Percentiles rank a stretch among this genome's conserved stretches.
Conservation (phyloP, 2,888 invertebrate species). For the Chamaedrilus cognettii region DNA sequence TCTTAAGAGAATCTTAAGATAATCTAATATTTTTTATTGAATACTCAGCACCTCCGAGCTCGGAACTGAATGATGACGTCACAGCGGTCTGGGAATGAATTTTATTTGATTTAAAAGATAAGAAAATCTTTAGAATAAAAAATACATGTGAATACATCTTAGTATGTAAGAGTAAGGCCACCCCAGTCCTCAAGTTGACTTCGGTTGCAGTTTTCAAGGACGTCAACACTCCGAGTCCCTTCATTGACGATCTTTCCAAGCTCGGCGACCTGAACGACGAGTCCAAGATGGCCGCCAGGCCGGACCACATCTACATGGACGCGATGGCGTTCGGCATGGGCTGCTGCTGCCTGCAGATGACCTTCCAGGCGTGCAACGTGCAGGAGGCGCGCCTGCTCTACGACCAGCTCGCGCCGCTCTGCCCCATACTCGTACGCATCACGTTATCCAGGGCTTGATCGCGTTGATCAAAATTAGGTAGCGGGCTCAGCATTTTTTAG, state of each 20-base stretch:
- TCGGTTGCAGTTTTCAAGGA: constrained; percentile 88
- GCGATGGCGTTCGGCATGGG: constrained; percentile 99
- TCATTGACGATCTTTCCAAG: constrained; percentile 66
- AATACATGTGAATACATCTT: too few species aligned
- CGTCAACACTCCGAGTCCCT: constrained; percentile 71
- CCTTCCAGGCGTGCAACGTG: constrained; percentile 73
- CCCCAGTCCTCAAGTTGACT: too few species aligned
- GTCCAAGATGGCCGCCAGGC: constrained; percentile 70
- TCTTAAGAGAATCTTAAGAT: too few species aligned
- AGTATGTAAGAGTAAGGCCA: too few species aligned
- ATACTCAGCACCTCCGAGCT: too few species aligned
- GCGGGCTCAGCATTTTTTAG: not conserved
- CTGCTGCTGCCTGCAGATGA: constrained; percentile 88
- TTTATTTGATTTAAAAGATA: not conserved
- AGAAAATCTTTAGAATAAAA: too few species aligned
- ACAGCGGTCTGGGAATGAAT: too few species aligned
- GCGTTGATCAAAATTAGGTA: not conserved
- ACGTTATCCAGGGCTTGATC: too few species aligned
- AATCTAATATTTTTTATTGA: too few species aligned
- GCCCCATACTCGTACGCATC: constrained; percentile 34
- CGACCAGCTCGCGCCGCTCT: constrained; percentile 37
- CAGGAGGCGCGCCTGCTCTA: constrained; percentile 93
- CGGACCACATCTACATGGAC: constrained; percentile 96
- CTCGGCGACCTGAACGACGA: constrained; percentile 65
- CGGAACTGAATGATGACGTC: too few species aligned